phyloP scores from a whole-genome alignment of 2,797 vertebrate species.

The Mormyrus proboscirostris region DNA sequence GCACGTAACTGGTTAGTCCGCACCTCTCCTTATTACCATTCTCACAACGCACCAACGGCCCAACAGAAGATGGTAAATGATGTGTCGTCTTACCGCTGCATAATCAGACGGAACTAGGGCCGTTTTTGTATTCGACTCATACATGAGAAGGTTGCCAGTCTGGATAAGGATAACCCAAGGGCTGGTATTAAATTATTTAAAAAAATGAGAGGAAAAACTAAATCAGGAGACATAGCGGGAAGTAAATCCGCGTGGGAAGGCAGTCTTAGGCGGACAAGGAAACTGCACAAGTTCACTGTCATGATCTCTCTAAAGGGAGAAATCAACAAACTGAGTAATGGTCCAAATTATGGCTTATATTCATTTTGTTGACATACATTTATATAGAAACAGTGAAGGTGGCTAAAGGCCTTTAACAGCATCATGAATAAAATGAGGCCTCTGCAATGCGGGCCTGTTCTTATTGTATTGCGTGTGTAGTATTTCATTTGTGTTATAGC shows the following conservation, averaged over 20 bases:
- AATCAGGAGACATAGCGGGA: conserved; percentile 7
- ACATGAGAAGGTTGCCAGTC: conserved; percentile 15
- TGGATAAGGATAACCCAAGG: conserved; percentile 21
- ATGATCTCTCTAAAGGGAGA: background rate
- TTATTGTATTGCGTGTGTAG: background rate
- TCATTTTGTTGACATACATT: background rate
- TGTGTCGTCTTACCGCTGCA: background rate
- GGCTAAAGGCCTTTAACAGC: background rate
- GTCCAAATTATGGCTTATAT: background rate
- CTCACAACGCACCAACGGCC: background rate
- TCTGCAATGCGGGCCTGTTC: background rate
- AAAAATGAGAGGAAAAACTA: conserved; percentile 16
- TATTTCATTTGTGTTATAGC: background rate
- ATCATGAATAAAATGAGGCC: background rate
- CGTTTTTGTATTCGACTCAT: background rate
- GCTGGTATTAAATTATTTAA: conserved; percentile 30
- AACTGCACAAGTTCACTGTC: conserved; percentile 21
- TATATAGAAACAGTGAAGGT: background rate
- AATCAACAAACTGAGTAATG: conserved; percentile 1
- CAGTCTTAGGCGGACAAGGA: background rate
- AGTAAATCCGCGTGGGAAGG: conserved; percentile 17
- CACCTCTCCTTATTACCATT: background rate
- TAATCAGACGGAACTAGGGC: background rate
- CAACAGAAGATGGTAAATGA: background rate
- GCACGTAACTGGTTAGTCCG: background rate